Base-by-base conservation (phyloP, 1,140 invertebrate species). In the Brachystomella parvula region DNA sequence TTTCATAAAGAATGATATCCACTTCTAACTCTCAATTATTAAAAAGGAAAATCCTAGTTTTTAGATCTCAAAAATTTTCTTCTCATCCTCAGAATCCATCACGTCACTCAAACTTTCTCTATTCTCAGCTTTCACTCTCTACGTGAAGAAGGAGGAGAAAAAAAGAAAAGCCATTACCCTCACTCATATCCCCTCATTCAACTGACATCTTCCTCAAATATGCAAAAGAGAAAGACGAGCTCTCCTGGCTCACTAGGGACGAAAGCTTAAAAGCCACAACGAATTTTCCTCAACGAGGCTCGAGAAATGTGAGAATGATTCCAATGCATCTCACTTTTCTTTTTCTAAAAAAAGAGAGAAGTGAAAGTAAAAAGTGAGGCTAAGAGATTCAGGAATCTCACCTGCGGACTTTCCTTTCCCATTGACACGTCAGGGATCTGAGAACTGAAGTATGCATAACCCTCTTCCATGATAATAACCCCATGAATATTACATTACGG, bases 401-500 rank as follows among this genome's bases (percentile, higher is more conserved):
- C 49, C 49, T 53, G 49, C 15, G 9, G 49, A 12, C 6, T 15
- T 9, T 15, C 31, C 29, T 59, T 29, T 29, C 49, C 26, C 57
- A 29, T 59, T 59, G 58, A 60, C 32, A 60, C 29, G 58, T 31
- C 29, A 60, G 15, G 44, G 21, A 9, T 30, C 49, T 53, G 12
- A 6, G 6, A 24, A 12, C 49, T 53, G 49, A 53, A 53, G 24
- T 53, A 53, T 53, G 49, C 49, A 53, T 53, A 53, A 53, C 12
- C 12, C 49, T 53, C 12, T 26, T 53, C 24, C 24, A 9, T 12
- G 49, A 53, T 53, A 53, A 53, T 53, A 24, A n/a, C n/a, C 39
- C 47, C 35, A 65, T 65, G 33, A 65, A 65, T 65, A 65, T 57
- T 65, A 47, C 64, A 65, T 59, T 47, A 63, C 49, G 24, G 49